Evolutionary conservation across 1,140 invertebrate genomes (phyloP), one percentile per base, ranked within the genome.

Genomic region (Polypedilum pembai): DNA sequence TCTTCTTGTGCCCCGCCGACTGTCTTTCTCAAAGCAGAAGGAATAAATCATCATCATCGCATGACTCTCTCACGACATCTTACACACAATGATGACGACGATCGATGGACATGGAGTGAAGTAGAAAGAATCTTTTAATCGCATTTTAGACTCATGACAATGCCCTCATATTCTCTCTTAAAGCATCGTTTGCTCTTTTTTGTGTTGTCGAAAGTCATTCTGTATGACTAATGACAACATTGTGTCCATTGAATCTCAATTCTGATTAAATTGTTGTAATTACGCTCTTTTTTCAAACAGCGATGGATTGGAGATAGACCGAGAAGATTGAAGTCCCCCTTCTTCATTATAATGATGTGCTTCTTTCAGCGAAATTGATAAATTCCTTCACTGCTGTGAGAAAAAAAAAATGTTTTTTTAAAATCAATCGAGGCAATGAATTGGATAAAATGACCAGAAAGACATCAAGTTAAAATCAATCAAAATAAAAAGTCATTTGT

Each of bases 401-500:
- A 56, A 8, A 45, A 45, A 45, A 45, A 8, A 45, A 45, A 15
- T 4, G 41, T 2, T 1, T 18, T 20, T 56, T 56, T 17, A 10
- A 18, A 69, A 69, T 69, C 65, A 69, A 69, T 69, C 65, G 65
- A 69, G 65, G 20, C 17, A 69, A 69, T 69, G 18, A 18, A 69
- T 69, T 33, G 24, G 1, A 33, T 33, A 33, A 33, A 33, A 33
- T 33, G 24, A 33, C 24, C 24, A 33, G 24, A 33, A 18, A 69
- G 65, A 69, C 65, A 69, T 21, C 65, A 69, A 18, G 17, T 18
- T 18, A 21, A 69, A 69, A 69, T 69, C 65, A 69, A 69, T 69
- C 65, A 69, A 69, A 69, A 69, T 69, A 69, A 69, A 56, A 69
- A 69, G 65, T 18, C 65, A 69, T 69, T 69, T 69, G 65, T 69